A percentile compares a stretch with the other conserved stretches of the same genome.
These are phyloP conservation scores for Chelonus insularis DNA, from an alignment of 1,140 invertebrate genomes.

Conservation along the genomic window DNA sequence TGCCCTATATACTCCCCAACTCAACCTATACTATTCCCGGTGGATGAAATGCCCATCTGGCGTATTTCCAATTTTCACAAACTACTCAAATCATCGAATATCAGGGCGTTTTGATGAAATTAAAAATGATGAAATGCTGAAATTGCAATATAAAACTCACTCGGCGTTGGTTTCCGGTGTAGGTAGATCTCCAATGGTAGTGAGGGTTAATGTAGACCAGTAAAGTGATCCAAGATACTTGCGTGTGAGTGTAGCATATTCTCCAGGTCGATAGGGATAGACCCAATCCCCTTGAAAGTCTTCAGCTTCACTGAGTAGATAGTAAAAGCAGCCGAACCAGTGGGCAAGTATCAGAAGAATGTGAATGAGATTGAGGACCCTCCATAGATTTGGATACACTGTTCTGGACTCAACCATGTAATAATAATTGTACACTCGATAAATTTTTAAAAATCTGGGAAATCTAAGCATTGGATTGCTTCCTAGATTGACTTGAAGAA, in stretches of 20 bases:
- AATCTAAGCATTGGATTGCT: constrained; percentile 80
- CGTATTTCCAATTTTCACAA: no score
- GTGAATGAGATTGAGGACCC: constrained; percentile 94
- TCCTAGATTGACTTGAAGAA: constrained; percentile 80
- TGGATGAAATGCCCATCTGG: no score
- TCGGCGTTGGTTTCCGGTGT: constrained; percentile 93
- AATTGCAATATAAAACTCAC: constrained; percentile 70
- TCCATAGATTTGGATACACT: constrained; percentile 93
- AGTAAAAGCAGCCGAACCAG: constrained; percentile 98
- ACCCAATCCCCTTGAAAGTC: constrained; percentile 90
- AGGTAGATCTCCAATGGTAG: constrained; percentile 92
- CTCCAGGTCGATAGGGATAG: constrained; percentile 84
- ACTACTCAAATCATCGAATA: not conserved
- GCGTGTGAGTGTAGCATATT: constrained; percentile 82
- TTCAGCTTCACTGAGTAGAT: constrained; percentile 89
- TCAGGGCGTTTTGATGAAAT: not conserved
- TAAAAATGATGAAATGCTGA: not conserved
- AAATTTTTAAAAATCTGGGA: constrained; percentile 84
- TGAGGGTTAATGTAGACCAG: constrained; percentile 96
- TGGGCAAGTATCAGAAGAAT: constrained; percentile 92
- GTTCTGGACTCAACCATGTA: constrained; percentile 95
- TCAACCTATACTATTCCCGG: no score
- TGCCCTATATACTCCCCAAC: no score
- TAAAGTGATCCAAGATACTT: constrained; percentile 94
- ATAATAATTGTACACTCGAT: constrained; percentile 89